Evolutionary conservation across 64 coral and sea anemone genomes (phyloP).

Genomic region (Acropora yongei): DNA sequence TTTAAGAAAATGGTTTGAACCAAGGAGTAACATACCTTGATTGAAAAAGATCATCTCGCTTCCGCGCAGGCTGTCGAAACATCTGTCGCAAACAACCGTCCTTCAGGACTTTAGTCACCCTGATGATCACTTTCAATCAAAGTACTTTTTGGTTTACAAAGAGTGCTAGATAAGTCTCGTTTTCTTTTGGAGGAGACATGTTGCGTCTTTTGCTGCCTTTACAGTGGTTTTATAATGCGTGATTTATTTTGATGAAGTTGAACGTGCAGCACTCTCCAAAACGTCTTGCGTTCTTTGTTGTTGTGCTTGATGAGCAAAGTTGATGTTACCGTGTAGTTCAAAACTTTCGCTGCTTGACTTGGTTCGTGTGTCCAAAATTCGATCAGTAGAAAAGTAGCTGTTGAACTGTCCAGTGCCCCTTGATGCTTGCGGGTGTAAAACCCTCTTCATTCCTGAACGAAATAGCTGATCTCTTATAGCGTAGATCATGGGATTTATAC

Average conservation of each 20-base stretch:
- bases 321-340: slow-evolving; percentile 26
- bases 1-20: too few relatives aligned
- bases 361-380: background rate
- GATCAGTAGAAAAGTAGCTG: background rate
- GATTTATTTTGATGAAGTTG: background rate
- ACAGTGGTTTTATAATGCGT: background rate
- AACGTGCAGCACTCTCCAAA: background rate
- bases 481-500: slow-evolving; percentile 80
- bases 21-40: too few relatives aligned
- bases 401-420: background rate
- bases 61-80: too few relatives aligned
- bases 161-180: too few relatives aligned
- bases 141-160: too few relatives aligned
- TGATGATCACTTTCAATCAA: too few relatives aligned
- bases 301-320: background rate
- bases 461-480: slow-evolving; percentile 78
- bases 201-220: too few relatives aligned
- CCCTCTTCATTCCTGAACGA: slow-evolving; percentile 48
- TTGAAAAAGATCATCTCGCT: too few relatives aligned
- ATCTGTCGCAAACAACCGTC: too few relatives aligned
- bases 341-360: background rate
- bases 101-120: too few relatives aligned
- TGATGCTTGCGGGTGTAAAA: slow-evolving; percentile 30
- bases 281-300: background rate
- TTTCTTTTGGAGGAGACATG: too few relatives aligned